These are phyloP conservation scores for Rhinoraja longicauda DNA, from an alignment of 2,797 vertebrate genomes.

Conservation along the genomic window DNA sequence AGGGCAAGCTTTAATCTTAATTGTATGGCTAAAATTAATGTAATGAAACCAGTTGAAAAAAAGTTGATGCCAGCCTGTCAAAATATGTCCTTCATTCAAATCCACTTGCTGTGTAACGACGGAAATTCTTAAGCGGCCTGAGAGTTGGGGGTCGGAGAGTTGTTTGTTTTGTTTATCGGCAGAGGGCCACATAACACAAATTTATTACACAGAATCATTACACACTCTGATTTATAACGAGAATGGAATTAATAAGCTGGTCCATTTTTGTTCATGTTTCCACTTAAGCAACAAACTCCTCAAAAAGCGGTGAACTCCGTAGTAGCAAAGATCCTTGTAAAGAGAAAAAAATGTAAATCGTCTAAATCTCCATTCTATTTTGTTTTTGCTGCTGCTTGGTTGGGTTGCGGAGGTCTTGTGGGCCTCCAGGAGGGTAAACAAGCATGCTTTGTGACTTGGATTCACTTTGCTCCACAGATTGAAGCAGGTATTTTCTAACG, in stretches of 20 bases:
- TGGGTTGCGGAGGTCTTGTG: not conserved
- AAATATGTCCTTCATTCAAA: not conserved
- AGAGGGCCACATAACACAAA: conserved; percentile 39
- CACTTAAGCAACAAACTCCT: not conserved
- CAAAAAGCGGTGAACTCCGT: not conserved
- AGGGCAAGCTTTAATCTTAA: not conserved
- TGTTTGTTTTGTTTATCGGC: conserved; percentile 40
- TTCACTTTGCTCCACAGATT: not conserved
- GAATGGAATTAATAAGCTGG: not conserved
- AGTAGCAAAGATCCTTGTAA: not conserved
- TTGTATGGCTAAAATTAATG: not conserved
- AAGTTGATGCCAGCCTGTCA: not conserved
- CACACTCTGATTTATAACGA: not conserved
- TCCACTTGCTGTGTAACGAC: not conserved
- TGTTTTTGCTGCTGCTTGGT: not conserved
- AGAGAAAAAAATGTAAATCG: not conserved
- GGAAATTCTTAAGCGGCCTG: not conserved
- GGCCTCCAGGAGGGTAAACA: not conserved
- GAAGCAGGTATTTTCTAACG: not conserved
- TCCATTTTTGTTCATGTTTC: not conserved
- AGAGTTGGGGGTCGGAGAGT: not conserved
- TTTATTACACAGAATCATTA: not conserved
- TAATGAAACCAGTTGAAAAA: not conserved
- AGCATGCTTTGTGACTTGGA: not conserved
- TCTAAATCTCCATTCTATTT: not conserved